Evolutionary conservation across 2,113 vertebrate species (phyloP).

Genomic region (Chiloscyllium plagiosum): DNA sequence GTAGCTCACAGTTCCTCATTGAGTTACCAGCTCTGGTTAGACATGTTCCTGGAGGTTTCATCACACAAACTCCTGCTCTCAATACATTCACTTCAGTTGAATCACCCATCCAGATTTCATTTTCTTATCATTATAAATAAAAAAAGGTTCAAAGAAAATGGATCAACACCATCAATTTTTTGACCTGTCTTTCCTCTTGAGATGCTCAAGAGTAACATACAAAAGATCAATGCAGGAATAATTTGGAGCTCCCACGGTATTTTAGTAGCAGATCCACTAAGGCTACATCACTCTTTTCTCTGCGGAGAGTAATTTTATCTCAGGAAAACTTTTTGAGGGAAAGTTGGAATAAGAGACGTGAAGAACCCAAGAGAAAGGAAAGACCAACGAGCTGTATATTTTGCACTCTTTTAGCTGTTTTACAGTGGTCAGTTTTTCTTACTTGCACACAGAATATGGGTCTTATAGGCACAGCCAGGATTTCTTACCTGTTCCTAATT

Average conservation of each 20-base stretch:
- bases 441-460: neutral
- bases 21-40: neutral
- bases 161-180: neutral
- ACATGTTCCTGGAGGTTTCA: neutral
- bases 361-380: neutral
- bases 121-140: neutral
- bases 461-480: neutral
- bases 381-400: neutral
- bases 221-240: neutral
- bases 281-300: neutral
- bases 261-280: neutral
- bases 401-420: neutral
- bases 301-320: neutral
- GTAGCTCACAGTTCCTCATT: neutral
- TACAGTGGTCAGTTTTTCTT: neutral
- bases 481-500: neutral
- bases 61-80: neutral
- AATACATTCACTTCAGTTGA: neutral
- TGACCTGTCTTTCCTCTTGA: neutral
- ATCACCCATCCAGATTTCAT: neutral
- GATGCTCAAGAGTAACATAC: neutral
- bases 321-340: neutral
- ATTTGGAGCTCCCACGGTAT: neutral
- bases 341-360: neutral
- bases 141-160: neutral